Evolutionary conservation across 2,888 invertebrate genomes (phyloP).

Genomic region (Dugesia japonica): DNA sequence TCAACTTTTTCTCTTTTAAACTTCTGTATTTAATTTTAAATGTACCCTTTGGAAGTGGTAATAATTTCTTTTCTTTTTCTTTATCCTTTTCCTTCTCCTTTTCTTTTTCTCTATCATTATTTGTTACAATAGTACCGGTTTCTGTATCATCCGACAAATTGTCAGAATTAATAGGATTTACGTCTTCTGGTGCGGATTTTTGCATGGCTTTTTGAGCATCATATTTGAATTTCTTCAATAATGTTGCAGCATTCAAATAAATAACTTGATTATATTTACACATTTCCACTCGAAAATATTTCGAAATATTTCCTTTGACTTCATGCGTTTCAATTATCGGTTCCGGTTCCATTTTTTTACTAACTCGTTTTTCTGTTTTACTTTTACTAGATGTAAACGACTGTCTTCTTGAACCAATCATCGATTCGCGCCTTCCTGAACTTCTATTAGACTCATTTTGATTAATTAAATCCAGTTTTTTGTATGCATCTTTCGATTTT

Average conservation of each 20-base stretch:
- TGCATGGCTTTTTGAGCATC: background rate
- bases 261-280: conserved; percentile 4
- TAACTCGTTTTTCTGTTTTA: background rate
- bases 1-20: conserved; percentile 10
- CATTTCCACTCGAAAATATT: background rate
- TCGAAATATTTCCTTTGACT: background rate
- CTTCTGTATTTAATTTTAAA: background rate
- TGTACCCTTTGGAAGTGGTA: background rate
- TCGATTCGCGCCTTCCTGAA: background rate
- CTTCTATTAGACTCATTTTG: background rate
- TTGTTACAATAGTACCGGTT: background rate
- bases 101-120: background rate
- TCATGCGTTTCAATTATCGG: background rate
- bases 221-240: conserved; percentile 20
- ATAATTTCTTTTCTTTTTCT: background rate
- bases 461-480: background rate
- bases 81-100: background rate
- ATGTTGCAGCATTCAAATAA: background rate
- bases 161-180: background rate
- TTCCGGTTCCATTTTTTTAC: background rate
- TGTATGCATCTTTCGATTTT: background rate
- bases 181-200: background rate
- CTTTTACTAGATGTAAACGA: background rate
- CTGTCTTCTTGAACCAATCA: background rate
- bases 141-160: background rate